Evolutionary conservation across 2,888 invertebrate species (phyloP).

Genomic region (Luffia ferchaultella): DNA sequence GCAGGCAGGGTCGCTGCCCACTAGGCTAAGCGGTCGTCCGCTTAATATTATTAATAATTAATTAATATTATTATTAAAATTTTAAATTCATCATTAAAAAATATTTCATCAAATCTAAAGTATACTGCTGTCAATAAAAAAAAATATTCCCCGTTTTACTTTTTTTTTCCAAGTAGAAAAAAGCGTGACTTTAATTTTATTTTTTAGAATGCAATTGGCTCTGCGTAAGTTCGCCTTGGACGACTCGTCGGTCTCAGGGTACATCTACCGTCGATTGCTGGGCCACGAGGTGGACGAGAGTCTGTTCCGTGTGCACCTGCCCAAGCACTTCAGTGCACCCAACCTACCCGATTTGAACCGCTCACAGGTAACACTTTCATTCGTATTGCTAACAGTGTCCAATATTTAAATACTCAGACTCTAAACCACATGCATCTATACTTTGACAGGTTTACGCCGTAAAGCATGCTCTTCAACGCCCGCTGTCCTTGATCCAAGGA

Average conservation of each 20-base stretch:
- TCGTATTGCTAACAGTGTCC: neutral
- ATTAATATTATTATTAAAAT: too few species aligned
- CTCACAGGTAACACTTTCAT: constrained; percentile 76
- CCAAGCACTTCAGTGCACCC: constrained; percentile 97
- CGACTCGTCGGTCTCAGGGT: constrained; percentile 95
- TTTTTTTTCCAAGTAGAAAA: too few species aligned
- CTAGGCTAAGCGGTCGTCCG: too few species aligned
- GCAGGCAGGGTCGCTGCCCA: too few species aligned
- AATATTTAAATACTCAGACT: neutral
- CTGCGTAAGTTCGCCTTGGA: constrained; percentile 95
- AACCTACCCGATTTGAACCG: constrained; percentile 97
- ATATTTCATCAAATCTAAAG: too few species aligned
- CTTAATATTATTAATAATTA: too few species aligned
- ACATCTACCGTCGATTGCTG: constrained; percentile 95
- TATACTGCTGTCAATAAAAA: too few species aligned
- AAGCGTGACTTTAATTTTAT: too few species aligned
- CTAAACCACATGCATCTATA: neutral
- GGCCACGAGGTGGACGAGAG: constrained; percentile 96
- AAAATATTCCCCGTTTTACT: too few species aligned
- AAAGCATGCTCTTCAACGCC: constrained; percentile 96
- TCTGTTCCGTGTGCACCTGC: constrained; percentile 88
- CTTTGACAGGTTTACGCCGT: constrained; percentile 88
- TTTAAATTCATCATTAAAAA: too few species aligned
- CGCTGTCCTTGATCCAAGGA: constrained; percentile 96
- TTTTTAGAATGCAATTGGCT: constrained; percentile 90